A percentile compares a stretch with the other conserved stretches of the same genome.
phyloP scores from a whole-genome alignment of 1,140 invertebrate species.

The Delia radicum region DNA sequence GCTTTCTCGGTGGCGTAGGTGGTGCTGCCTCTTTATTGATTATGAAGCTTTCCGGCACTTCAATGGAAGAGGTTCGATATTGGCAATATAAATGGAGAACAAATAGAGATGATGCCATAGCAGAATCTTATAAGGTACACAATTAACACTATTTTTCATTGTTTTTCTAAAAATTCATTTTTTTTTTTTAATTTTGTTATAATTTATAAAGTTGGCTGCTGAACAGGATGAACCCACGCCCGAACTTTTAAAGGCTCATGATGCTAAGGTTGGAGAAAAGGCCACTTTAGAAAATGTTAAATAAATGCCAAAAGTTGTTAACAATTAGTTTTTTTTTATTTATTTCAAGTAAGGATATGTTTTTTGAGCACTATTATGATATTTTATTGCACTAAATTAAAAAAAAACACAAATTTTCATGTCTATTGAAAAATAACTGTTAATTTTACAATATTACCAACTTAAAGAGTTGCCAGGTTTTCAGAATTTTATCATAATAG shows the following conservation, averaged over 20 bases:
- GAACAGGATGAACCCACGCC: conserved; percentile 31
- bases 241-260: conserved; percentile 40
- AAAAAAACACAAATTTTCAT: too few relatives aligned
- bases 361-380: too few relatives aligned
- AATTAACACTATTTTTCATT: neutral
- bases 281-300: conserved; percentile 43
- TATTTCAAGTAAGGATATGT: too few relatives aligned
- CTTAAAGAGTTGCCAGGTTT: too few relatives aligned
- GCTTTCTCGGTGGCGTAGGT: conserved; percentile 58
- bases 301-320: too few relatives aligned
- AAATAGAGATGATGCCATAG: conserved; percentile 43
- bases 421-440: too few relatives aligned
- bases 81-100: conserved; percentile 59
- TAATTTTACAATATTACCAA: too few relatives aligned
- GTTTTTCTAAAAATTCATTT: neutral
- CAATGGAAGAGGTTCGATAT: conserved; percentile 60
- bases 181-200: neutral
- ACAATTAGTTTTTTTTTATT: too few relatives aligned
- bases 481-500: too few relatives aligned
- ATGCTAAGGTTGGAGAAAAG: conserved; percentile 35
- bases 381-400: too few relatives aligned
- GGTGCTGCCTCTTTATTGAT: conserved; percentile 57
- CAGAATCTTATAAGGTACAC: conserved; percentile 43
- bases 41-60: conserved; percentile 58
- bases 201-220: conserved; percentile 22